phyloP scores from a whole-genome alignment of 2,888 invertebrate species.

The Eupithecia subfuscata region DNA sequence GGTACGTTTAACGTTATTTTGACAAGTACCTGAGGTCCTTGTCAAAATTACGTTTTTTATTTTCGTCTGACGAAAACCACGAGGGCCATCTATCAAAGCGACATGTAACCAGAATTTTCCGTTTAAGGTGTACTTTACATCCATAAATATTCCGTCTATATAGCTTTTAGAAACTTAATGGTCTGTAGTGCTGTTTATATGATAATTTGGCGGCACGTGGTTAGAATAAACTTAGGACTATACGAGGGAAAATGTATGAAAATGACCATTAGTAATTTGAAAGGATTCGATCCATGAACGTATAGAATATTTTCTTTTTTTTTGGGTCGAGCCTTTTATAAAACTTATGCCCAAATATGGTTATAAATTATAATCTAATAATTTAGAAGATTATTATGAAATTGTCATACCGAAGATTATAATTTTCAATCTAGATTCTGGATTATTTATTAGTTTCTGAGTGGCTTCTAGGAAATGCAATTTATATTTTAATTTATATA shows the following conservation, averaged over 20 bases:
- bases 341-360: neutral
- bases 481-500: no score
- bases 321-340: neutral
- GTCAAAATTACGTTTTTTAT: neutral
- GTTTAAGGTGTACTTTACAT: slow-evolving; percentile 74
- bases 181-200: slow-evolving; percentile 71
- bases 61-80: neutral
- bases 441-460: neutral
- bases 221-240: slow-evolving; percentile 41
- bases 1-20: no score
- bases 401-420: neutral
- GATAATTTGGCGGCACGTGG: slow-evolving; percentile 66
- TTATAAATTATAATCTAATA: neutral
- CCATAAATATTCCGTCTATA: slow-evolving; percentile 74
- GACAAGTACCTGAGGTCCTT: no score
- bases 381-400: no score
- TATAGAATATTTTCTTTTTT: neutral
- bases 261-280: slow-evolving; percentile 32
- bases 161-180: slow-evolving; percentile 73
- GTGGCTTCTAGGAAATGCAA: neutral
- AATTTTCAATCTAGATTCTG: neutral
- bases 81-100: slow-evolving; percentile 38
- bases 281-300: neutral
- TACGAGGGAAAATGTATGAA: slow-evolving; percentile 25
- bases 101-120: slow-evolving; percentile 66